phyloP scores from a whole-genome alignment of 2,888 invertebrate genomes.

The Lochmaea capreae region DNA sequence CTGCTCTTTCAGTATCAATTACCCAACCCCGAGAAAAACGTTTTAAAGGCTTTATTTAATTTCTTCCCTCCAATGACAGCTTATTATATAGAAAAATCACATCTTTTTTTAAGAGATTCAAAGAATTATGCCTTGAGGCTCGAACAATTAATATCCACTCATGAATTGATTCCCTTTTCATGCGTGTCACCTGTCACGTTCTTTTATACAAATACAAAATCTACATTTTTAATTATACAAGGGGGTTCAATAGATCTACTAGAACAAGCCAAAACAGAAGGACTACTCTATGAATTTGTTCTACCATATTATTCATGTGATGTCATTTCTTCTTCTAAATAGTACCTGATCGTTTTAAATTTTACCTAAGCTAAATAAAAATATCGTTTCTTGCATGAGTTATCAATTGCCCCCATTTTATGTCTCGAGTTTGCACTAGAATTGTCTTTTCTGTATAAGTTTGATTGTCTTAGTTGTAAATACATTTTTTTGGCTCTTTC shows the following conservation, averaged over 20 bases:
- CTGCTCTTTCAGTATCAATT: conserved; percentile 31
- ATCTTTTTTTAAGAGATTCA: conserved; percentile 28
- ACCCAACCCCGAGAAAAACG: conserved; percentile 43
- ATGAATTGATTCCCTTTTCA: conserved; percentile 22
- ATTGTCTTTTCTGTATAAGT: too few species aligned
- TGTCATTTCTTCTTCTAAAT: too few species aligned
- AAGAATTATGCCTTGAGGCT: conserved; percentile 14
- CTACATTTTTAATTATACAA: neutral
- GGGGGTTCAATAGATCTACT: neutral
- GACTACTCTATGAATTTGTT: too few species aligned
- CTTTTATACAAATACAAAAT: neutral
- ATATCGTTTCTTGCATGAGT: too few species aligned
- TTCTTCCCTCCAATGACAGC: conserved; percentile 25
- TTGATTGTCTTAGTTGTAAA: too few species aligned
- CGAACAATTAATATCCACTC: conserved; percentile 28
- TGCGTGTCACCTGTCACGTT: conserved; percentile 19
- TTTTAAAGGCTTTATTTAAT: conserved; percentile 36
- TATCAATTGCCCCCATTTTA: too few species aligned
- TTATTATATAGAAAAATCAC: conserved; percentile 29
- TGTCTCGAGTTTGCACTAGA: too few species aligned
- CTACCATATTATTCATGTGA: too few species aligned
- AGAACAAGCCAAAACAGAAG: too few species aligned
- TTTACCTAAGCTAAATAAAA: too few species aligned
- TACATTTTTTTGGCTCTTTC: too few species aligned
- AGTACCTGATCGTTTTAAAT: too few species aligned